Base-by-base conservation (phyloP, 2,113 vertebrate species). In the Entomyzon cyanotis region DNA sequence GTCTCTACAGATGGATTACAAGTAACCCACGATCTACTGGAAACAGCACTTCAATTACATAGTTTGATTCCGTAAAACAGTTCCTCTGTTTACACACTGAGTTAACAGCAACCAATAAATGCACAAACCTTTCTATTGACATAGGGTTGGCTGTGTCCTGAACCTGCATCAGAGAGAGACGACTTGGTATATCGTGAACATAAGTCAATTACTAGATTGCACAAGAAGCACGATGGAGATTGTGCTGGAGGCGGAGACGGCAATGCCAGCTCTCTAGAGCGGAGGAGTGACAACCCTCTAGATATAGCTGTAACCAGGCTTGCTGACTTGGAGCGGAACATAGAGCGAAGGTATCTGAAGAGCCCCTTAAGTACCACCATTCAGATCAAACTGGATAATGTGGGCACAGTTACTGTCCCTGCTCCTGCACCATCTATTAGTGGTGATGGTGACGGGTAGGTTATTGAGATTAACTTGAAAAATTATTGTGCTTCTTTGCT, bases 321-420 rank as follows among this genome's bases (percentile, higher is more conserved):
- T 95, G 99, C 99, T 96, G 99, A 99, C 98, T 99, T 99, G 99
- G 99, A 99, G 99, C 99, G 99, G 98, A 99, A 99, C 99, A 99
- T 99, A 97, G 99, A 99, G 98, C 98, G 99, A 99, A 99, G 99
- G 99, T 99, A 99, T 99, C 99, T 99, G 99, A 99, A 99, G 99
- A 99, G 99, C 99, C 99, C 99, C 98, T 99, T 99, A 99, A 99
- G 99, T 99, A 99, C 99, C 99, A 99, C 99, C 99, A 99, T 99
- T 99, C 99, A 99, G 99, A 99, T 99, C 99, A 99, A 99, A 99
- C 99, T 99, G 99, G 99, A 99, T 99, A 99, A 99, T 99, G 99
- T 99, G 99, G 99, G 99, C 99, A 99, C 99, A 98, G 99, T 99
- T 99, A 99, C 99, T 99, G 99, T 99, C 98, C 99, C 99, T 98